Evolutionary conservation across 1,140 invertebrate species (phyloP), one percentile per base, ranked within the genome.

Genomic region (Dermatophagoides farinae): DNA sequence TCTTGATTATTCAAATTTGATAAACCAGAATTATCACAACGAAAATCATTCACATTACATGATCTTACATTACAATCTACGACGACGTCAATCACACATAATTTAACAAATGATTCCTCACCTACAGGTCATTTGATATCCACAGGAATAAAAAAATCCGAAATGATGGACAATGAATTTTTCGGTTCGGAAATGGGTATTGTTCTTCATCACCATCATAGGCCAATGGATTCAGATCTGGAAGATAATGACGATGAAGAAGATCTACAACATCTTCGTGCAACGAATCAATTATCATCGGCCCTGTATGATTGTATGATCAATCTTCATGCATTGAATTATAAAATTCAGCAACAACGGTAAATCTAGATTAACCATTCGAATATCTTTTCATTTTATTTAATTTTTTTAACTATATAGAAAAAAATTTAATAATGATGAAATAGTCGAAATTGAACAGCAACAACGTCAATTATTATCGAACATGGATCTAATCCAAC

Each of bases 261-360:
- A 4, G 12, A 18, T 50, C 14, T 25, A 12, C 12, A 11, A 18
- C 52, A 62, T 10, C 44, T 62, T 1, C 12, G 20, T 18, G 22
- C 53, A 14, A 49, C 53, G 11, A 62, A 62, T 49, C 47, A 41
- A 46, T 37, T 62, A 6, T 43, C 54, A 23, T 22, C 38, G 12
- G 31, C 38, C 11, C 20, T 52, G 0, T 16, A 57, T 31, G 61
- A 62, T 38, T 43, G 55, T n/a, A 16, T 50, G 22, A 38, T 57
- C 49, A 37, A 57, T 12, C 11, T 62, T 16, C 52, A 43, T 31
- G 47, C 18, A 40, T 31, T 62, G 9, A 37, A 44, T 9, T 55
- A 40, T 20, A 62, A 62, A 50, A 49, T 62, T 12, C 14, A 14
- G 8, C 12, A 50, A 18, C 47, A 50, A 12, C 12, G 20, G 47